Evolutionary conservation across 2,888 invertebrate genomes (phyloP), one percentile per base, ranked within the genome.

Genomic region (Cryptosula pallasiana): DNA sequence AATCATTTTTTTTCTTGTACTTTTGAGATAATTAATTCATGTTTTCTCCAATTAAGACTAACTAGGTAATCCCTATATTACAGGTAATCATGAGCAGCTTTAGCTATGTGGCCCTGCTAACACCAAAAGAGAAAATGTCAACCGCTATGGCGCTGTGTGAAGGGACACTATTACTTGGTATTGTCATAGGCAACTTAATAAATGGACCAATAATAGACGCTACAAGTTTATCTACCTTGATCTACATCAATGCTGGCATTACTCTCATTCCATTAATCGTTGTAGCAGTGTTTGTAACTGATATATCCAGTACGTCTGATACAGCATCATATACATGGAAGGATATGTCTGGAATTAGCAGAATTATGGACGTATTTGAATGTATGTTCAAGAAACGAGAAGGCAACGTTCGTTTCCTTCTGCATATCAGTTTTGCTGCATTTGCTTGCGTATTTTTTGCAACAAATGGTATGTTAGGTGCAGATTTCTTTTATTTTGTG

Each of bases 401-500:
- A 32, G n/a, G 29, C 32, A 29, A 13, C 32, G 2, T 34, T 63
- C 20, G 16, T 23, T 27, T 63, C 32, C 3, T 29, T 27, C n/a
- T 63, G 13, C 32, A 27, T 32, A 9, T 5, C 5, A 3, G 5
- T 55, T 55, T 55, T 55, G 55, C 23, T 55, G 23, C 27, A 5
- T 63, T 29, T n/a, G 16, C 32, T 63, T 32, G 27, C 13, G 63
- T 20, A 5, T 63, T 32, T 63, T 3, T 32, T 9, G 63, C 34
- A 13, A 32, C 27, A 32, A 32, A 2, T 63, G 63, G 63, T n/a
- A 2, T 63, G 13, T 5, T n/a, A 3, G 32, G 29, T 3, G 2
- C 16, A 13, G 63, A 27, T 29, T 63, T 63, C n/a, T 27, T 63
- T 13, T 63, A 63, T n/a, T 63, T 63, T 63, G 63, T 63, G 25